phyloP scores from a whole-genome alignment of 1,140 invertebrate genomes.

The Caenorhabditis elegans region DNA sequence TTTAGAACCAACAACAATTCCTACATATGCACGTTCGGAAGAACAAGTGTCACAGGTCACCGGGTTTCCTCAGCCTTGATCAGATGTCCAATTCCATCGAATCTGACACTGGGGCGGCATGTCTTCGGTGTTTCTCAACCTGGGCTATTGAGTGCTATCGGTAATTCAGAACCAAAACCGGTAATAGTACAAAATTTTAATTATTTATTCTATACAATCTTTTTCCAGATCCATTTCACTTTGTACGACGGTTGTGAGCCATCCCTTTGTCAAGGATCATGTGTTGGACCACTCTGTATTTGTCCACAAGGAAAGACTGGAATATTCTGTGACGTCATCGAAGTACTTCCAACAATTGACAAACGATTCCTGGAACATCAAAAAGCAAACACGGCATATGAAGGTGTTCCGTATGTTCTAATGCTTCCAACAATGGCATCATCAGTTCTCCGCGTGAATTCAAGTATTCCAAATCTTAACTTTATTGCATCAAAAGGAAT shows the following conservation, averaged over 20 bases:
- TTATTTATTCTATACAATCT: not conserved
- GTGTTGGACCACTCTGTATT: conserved; percentile 36
- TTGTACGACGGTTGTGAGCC: conserved; percentile 27
- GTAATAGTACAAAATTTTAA: not conserved
- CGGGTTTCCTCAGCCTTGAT: conserved; percentile 15
- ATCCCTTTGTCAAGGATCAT: conserved; percentile 32
- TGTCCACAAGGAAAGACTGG: conserved; percentile 40
- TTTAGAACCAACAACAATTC: conserved; percentile 34
- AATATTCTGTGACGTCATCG: conserved; percentile 28
- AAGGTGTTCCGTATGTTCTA: conserved; percentile 35
- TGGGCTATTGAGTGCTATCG: not conserved
- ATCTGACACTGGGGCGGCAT: conserved; percentile 32
- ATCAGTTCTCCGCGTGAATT: conserved; percentile 30
- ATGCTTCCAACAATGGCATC: conserved; percentile 20
- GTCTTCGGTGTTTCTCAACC: conserved; percentile 34
- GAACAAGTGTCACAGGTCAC: conserved; percentile 7
- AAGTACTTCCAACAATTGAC: conserved; percentile 36
- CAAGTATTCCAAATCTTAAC: not conserved
- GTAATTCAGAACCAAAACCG: conserved; percentile 1
- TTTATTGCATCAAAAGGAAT: conserved; percentile 12
- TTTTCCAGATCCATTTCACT: conserved; percentile 43
- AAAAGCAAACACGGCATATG: conserved; percentile 11
- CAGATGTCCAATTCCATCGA: conserved; percentile 21
- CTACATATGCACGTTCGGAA: not conserved
- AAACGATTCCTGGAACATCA: conserved; percentile 25